phyloP scores from a whole-genome alignment of 2,113 vertebrate species.

The Ahaetulla prasina region DNA sequence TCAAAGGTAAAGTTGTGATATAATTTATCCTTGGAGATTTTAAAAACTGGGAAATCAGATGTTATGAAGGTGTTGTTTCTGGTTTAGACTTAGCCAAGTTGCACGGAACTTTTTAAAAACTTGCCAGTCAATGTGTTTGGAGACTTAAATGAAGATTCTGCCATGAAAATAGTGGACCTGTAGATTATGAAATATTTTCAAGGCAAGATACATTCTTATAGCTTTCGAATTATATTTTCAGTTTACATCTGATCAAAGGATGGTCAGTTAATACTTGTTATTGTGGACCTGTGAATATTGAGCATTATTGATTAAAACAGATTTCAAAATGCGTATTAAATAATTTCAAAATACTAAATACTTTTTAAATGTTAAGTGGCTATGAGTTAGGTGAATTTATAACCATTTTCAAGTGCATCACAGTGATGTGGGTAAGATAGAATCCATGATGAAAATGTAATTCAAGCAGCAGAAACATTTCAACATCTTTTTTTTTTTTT shows the following conservation, averaged over 20 bases:
- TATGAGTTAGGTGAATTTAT: not conserved
- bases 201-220: not conserved
- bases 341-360: not conserved
- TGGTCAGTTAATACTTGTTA: not conserved
- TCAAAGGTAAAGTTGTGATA: not conserved
- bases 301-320: not conserved
- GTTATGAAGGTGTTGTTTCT: not conserved
- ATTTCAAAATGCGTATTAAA: not conserved
- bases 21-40: not conserved
- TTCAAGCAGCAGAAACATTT: not conserved
- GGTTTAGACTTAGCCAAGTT: not conserved
- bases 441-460: not conserved
- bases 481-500: too few relatives aligned
- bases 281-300: not conserved
- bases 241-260: not conserved
- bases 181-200: not conserved
- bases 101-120: not conserved
- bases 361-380: not conserved
- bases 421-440: not conserved
- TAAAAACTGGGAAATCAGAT: not conserved
- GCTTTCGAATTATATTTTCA: not conserved
- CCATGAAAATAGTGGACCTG: not conserved
- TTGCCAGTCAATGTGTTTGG: not conserved
- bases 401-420: not conserved
- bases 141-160: not conserved